These are phyloP conservation scores for Pangasius djambal DNA, from an alignment of 2,797 vertebrate species.

Conservation along the genomic window DNA sequence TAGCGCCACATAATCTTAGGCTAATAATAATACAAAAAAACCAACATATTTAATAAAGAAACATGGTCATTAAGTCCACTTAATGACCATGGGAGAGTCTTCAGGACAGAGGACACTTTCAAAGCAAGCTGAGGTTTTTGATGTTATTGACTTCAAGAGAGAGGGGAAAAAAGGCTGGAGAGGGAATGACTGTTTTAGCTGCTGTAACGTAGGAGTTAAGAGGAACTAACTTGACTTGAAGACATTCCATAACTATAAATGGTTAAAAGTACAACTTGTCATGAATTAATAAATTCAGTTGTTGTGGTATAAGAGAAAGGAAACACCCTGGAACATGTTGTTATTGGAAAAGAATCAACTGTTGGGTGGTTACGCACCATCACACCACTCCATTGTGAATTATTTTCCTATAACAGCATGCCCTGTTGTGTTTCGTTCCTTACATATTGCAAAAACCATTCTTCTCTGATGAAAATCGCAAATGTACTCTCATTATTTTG, in stretches of 20 bases:
- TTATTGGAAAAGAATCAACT: not conserved
- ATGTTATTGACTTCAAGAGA: not conserved
- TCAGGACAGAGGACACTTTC: not conserved
- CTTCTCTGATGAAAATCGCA: not conserved
- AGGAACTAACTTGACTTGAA: not conserved
- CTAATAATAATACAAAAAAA: too few relatives aligned
- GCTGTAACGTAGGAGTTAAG: not conserved
- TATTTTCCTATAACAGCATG: not conserved
- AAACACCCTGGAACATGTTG: not conserved
- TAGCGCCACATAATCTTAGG: too few relatives aligned
- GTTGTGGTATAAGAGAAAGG: not conserved
- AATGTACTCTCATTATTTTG: not conserved
- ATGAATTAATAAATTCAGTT: not conserved
- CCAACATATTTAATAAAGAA: not conserved
- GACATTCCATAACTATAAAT: not conserved
- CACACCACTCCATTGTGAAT: not conserved
- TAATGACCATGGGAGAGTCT: not conserved
- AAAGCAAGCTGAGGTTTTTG: not conserved
- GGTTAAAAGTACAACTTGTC: not conserved
- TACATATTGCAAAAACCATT: not conserved
- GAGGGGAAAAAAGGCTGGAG: too few relatives aligned
- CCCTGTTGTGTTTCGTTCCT: not conserved
- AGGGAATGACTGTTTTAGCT: not conserved
- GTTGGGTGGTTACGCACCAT: not conserved
- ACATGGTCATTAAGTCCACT: not conserved